Conservation (phyloP, 1,140 invertebrate species). For the Ladona fulva region DNA sequence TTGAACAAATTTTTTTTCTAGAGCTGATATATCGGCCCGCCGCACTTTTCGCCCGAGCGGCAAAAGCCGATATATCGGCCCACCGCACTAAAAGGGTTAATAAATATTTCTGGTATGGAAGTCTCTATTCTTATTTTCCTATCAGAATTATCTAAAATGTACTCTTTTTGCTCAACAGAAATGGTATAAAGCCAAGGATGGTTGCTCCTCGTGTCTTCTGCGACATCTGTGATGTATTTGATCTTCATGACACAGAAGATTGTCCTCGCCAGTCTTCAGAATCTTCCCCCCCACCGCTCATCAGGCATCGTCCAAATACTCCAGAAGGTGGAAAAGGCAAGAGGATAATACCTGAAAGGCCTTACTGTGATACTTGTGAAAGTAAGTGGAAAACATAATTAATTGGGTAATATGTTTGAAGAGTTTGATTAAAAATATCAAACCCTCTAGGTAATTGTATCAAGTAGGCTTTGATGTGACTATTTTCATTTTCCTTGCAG, state of each 20-base stretch:
- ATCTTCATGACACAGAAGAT: constrained; percentile 93
- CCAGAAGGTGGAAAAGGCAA: constrained; percentile 29
- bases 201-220: constrained; percentile 78
- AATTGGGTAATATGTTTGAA: too few relatives aligned
- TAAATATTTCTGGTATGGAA: too few relatives aligned
- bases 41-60: too few relatives aligned
- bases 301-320: neutral
- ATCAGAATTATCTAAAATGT: too few relatives aligned
- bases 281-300: constrained; percentile 33
- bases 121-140: too few relatives aligned
- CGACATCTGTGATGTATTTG: constrained; percentile 96
- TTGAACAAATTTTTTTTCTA: too few relatives aligned
- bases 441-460: too few relatives aligned
- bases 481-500: constrained; percentile 41
- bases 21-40: too few relatives aligned
- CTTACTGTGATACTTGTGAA: constrained; percentile 91
- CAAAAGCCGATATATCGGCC: too few relatives aligned
- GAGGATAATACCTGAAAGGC: constrained; percentile 46
- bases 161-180: constrained; percentile 27
- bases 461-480: constrained; percentile 17
- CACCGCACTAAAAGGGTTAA: too few relatives aligned
- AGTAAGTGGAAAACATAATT: too few relatives aligned
- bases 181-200: constrained; percentile 35
- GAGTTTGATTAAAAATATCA: too few relatives aligned
- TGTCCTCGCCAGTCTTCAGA: constrained; percentile 77